These are phyloP conservation scores for Gadus macrocephalus DNA, from an alignment of 2,113 vertebrate genomes.

Conservation along the genomic window DNA sequence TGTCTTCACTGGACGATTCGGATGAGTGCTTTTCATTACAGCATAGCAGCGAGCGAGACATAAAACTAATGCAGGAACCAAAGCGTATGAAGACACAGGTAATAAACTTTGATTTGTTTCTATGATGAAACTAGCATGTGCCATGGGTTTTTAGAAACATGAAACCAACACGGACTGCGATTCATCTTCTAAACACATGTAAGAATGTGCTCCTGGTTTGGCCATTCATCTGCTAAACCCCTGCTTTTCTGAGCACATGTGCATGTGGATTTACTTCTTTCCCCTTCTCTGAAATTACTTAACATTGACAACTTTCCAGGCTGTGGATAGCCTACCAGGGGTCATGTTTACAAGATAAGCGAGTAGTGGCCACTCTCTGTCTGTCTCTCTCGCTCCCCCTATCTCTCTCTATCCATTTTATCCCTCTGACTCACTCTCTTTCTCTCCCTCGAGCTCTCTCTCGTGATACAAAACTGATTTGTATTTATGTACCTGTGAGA, in stretches of 20 bases:
- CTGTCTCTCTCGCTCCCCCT: too few species aligned
- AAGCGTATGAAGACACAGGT: slow-evolving; percentile 51
- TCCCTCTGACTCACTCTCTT: too few species aligned
- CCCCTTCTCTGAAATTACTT: slow-evolving; percentile 42
- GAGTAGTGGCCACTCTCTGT: slow-evolving; percentile 10
- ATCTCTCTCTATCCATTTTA: too few species aligned
- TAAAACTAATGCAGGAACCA: slow-evolving; percentile 48
- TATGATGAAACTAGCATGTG: slow-evolving; percentile 63
- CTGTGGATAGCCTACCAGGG: slow-evolving; percentile 55
- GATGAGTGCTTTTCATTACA: too few species aligned
- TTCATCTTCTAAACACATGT: not conserved
- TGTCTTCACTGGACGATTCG: too few species aligned
- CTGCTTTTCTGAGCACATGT: slow-evolving; percentile 35
- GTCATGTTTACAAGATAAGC: slow-evolving; percentile 61
- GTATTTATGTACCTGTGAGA: not conserved
- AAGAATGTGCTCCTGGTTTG: slow-evolving; percentile 46
- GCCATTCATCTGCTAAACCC: slow-evolving; percentile 37
- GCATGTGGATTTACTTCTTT: slow-evolving; percentile 46
- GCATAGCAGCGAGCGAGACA: too few species aligned
- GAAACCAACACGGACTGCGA: slow-evolving; percentile 25
- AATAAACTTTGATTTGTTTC: slow-evolving; percentile 53
- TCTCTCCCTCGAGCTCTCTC: too few species aligned
- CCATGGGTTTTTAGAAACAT: slow-evolving; percentile 30
- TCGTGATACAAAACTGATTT: not conserved
- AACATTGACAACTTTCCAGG: slow-evolving; percentile 40